Base-by-base conservation (phyloP, 2,113 vertebrate species). In the Podarcis cretensis region DNA sequence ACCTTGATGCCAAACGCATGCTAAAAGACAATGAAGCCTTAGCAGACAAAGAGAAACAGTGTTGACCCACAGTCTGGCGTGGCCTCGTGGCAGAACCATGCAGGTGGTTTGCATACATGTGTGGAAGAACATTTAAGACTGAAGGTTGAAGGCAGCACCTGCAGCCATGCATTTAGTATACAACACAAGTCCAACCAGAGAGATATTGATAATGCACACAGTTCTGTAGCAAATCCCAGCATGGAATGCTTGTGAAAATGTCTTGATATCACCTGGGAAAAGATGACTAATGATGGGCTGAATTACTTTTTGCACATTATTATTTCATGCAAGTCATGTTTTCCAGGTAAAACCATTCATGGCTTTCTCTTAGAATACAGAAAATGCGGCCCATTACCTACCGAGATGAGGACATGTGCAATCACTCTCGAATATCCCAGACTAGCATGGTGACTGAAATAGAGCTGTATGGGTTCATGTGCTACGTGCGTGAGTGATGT, bases 81-180 rank as follows among this genome's bases (percentile, higher is more conserved):
- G 97, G 96, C 96, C 96, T 97, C 96, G 91, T 94, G 95, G 95
- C 95, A 95, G 90, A 96, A 94, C 97, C 93, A 95, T 93, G 96
- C 97, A 91, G 89, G 96, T 96, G 96, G 95, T 87, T 87, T 88
- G 91, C n/a, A 95, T 30, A 90, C 94, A 97, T 96, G 91, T 96
- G 96, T 96, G 95, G 95, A 74, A 75, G 9, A 1, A 88, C 91
- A 94, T 96, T 98, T 96, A 97, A 96, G 94, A 97, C 93, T 95
- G 94, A 97, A 97, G 97, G 97, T 97, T 96, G 96, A 95, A 95
- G 97, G 97, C 92, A 97, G 97, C 98, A 98, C 98, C 98, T 99
- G 98, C 97, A 97, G 93, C 89, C 92, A 88, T 90, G 83, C 94
- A 3, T 20, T 93, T 95, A 95, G 85, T 92, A 93, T 92, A 93